A percentile compares a stretch with the other conserved stretches of the same genome.
Evolutionary conservation across 2,797 vertebrate species (phyloP).

Genomic region (Labroides dimidiatus): DNA sequence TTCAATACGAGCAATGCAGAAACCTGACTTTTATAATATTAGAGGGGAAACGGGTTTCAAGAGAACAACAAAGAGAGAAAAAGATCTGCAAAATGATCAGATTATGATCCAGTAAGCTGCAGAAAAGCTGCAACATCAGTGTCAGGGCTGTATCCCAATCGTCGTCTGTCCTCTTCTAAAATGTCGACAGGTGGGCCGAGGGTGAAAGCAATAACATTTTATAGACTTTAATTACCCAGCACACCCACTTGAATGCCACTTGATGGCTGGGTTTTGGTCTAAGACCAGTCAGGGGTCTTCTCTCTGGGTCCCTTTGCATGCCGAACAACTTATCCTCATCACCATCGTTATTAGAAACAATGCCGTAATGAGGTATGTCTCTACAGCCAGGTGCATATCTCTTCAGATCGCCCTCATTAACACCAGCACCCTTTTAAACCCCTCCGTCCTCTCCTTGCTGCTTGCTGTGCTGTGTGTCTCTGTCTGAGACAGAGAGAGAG

Average conservation of each 20-base stretch:
- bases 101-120: too few species aligned
- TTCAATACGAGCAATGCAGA: background rate
- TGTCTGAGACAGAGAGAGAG: constrained; percentile 41
- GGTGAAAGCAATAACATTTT: constrained; percentile 70
- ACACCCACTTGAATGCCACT: constrained; percentile 64
- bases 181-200: constrained; percentile 37
- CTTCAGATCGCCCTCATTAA: constrained; percentile 73
- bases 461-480: constrained; percentile 35
- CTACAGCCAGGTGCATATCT: constrained; percentile 58
- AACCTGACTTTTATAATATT: constrained; percentile 1
- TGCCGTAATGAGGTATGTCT: constrained; percentile 71
- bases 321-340: constrained; percentile 68
- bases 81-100: background rate
- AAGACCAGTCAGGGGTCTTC: constrained; percentile 57
- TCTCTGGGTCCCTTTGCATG: constrained; percentile 45
- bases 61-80: background rate
- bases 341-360: constrained; percentile 55
- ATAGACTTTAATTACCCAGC: constrained; percentile 70
- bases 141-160: constrained; percentile 3
- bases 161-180: constrained; percentile 25
- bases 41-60: background rate
- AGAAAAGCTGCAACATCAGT: background rate
- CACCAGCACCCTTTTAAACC: constrained; percentile 64
- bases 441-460: constrained; percentile 37
- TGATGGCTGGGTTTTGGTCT: constrained; percentile 69